Evolutionary conservation across 2,888 invertebrate species (phyloP).

Genomic region (Ennomos erosarius): DNA sequence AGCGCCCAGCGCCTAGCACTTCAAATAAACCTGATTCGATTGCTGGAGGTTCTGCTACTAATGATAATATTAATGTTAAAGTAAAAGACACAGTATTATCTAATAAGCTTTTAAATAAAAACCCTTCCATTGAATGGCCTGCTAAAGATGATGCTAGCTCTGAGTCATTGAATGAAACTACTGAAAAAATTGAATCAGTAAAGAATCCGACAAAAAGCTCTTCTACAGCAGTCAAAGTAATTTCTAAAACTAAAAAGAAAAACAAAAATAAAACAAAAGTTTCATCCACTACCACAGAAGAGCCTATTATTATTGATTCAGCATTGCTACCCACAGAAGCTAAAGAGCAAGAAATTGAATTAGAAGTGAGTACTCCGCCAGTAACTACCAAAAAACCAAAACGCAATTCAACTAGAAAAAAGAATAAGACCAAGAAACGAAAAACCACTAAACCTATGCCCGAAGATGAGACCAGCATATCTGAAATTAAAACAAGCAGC

Average conservation of each 20-base stretch:
- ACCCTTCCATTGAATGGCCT: constrained; percentile 53
- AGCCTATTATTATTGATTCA: constrained; percentile 65
- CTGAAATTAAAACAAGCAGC: constrained; percentile 73
- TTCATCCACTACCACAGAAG: constrained; percentile 53
- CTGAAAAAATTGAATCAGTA: constrained; percentile 60
- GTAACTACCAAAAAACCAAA: constrained; percentile 80
- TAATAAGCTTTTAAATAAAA: constrained; percentile 82
- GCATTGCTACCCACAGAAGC: constrained; percentile 77
- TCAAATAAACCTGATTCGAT: constrained; percentile 79
- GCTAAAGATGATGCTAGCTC: constrained; percentile 54
- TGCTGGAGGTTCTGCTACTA: constrained; percentile 77
- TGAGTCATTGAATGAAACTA: constrained; percentile 56
- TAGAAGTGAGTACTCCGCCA: constrained; percentile 77
- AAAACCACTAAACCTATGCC: constrained; percentile 80
- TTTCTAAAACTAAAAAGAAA: constrained; percentile 73
- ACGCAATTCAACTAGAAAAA: constrained; percentile 76
- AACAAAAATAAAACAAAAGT: constrained; percentile 63
- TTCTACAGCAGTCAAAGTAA: constrained; percentile 49
- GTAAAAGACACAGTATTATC: constrained; percentile 86
- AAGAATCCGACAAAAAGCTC: constrained; percentile 56
- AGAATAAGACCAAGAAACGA: constrained; percentile 85
- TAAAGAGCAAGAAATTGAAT: constrained; percentile 79
- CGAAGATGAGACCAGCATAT: constrained; percentile 57
- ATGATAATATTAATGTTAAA: constrained; percentile 84
- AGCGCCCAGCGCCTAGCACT: constrained; percentile 75